Evolutionary conservation across 1,140 invertebrate genomes (phyloP), one percentile per base, ranked within the genome.

Genomic region (Leptoteleia sp.): DNA sequence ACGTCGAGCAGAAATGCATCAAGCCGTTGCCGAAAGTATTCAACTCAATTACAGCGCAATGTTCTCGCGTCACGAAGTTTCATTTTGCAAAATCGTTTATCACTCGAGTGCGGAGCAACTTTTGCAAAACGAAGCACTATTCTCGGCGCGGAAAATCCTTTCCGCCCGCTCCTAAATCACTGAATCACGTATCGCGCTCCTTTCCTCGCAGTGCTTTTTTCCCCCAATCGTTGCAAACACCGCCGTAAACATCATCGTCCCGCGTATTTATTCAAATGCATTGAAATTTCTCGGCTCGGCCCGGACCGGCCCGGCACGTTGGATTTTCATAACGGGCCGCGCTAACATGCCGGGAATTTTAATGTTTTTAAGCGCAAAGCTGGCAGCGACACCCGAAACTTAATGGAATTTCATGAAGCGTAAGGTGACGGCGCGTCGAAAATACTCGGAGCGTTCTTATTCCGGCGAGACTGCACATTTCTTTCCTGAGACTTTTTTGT

Each of bases 321-420:
- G 48, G 47, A 68, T 52, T 67, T 55, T 62, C 61, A 59, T 59
- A 52, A 45, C 61, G 25, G 33, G 40, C 29, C 16, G 42, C 50
- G 71, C 43, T 37, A 68, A 57, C 57, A 70, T 37, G 38, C 22
- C 16, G 50, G 40, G 50, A 76, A 70, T 76, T 64, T 76, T 67
- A 76, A 76, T 72, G 61, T 78, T 72, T 67, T 52, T 47, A 54
- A 55, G 67, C 61, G 38, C 40, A 29, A 65, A 42, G 54, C 61
- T 64, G 75, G 57, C 59, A 65, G 65, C 50, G 43, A 62, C 65
- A 62, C n/a, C 40, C 45, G 40, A 78, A 71, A 78, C 37, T 78
- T 78, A 71, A 72, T 72, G 75, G 75, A 78, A 78, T 71, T 67
- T 78, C 61, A 72, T 78, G 57, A 67, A 67, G 75, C 61, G 64